Percentiles rank a stretch among this genome's conserved stretches.
These are phyloP conservation scores for Drosophila asahinai DNA, from an alignment of 1,140 invertebrate genomes.

Conservation along the genomic window DNA sequence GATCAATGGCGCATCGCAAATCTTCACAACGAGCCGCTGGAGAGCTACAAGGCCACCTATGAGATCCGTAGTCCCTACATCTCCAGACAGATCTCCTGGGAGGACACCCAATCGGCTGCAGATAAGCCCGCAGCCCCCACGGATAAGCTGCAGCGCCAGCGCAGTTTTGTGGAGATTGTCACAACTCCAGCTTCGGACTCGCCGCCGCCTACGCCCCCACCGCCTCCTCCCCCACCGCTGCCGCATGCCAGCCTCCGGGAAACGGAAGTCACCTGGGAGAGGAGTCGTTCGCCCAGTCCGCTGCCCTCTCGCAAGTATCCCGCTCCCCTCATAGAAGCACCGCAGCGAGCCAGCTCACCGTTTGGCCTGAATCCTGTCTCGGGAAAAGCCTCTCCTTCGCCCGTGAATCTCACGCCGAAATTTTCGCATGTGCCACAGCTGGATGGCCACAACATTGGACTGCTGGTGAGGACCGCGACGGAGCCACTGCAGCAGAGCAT, in stretches of 20 bases:
- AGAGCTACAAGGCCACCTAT: conserved; percentile 79
- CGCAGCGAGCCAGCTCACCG: conserved; percentile 66
- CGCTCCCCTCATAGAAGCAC: conserved; percentile 71
- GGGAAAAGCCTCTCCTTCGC: conserved; percentile 18
- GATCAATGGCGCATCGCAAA: conserved; percentile 78
- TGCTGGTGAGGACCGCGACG: conserved; percentile 69
- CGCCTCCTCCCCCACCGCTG: conserved; percentile 16
- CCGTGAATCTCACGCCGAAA: conserved; percentile 29
- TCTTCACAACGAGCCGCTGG: conserved; percentile 60
- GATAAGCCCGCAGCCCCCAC: not conserved
- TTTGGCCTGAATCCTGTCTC: conserved; percentile 70
- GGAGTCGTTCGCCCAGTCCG: conserved; percentile 67
- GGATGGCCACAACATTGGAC: conserved; percentile 78
- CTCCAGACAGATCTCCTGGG: conserved; percentile 78
- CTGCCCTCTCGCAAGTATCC: conserved; percentile 71
- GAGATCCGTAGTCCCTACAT: conserved; percentile 77
- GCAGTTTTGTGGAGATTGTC: conserved; percentile 67
- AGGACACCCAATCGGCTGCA: conserved; percentile 50
- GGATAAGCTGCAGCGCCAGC: conserved; percentile 46
- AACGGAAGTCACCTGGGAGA: conserved; percentile 30
- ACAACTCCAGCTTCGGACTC: conserved; percentile 42
- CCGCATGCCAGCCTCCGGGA: not conserved
- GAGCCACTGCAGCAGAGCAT: conserved; percentile 64
- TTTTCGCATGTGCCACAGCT: conserved; percentile 69
- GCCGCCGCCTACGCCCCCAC: conserved; percentile 9